Conservation (phyloP, 53 echinoderm and acorn worm species). For the Mesocentrotus franciscanus region DNA sequence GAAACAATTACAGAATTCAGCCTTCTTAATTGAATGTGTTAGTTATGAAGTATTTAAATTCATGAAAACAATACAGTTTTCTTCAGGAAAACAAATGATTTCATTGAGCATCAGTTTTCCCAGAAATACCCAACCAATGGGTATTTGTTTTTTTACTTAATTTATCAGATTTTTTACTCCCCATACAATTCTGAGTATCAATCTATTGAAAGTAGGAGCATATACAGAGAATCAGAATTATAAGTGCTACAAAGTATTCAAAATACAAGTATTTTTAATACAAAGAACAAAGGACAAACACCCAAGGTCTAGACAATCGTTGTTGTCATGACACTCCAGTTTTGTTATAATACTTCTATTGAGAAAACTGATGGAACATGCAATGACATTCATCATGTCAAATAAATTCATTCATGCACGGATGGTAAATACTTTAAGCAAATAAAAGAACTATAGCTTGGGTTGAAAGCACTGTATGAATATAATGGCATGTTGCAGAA, state of each 20-base stretch:
- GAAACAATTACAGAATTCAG: too few relatives aligned
- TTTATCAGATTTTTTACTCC: too few relatives aligned
- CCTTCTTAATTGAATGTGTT: too few relatives aligned
- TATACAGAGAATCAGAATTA: background rate
- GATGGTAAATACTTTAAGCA: background rate
- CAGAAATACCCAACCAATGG: too few relatives aligned
- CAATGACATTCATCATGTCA: background rate
- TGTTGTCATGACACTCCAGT: background rate
- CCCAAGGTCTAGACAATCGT: background rate
- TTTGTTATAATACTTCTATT: background rate
- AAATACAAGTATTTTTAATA: background rate
- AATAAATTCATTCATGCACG: background rate
- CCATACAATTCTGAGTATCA: background rate
- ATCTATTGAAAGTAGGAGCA: background rate
- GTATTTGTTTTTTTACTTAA: too few relatives aligned
- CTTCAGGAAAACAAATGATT: too few relatives aligned
- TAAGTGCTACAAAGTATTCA: background rate
- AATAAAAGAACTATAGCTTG: background rate
- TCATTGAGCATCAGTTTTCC: too few relatives aligned
- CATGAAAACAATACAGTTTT: too few relatives aligned
- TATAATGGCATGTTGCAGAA: background rate
- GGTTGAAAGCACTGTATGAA: background rate
- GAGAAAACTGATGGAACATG: background rate
- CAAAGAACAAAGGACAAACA: background rate
- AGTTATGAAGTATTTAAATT: too few relatives aligned